These are phyloP conservation scores for Drosophila repletoides DNA, from an alignment of 1,140 invertebrate genomes.

Conservation along the genomic window DNA sequence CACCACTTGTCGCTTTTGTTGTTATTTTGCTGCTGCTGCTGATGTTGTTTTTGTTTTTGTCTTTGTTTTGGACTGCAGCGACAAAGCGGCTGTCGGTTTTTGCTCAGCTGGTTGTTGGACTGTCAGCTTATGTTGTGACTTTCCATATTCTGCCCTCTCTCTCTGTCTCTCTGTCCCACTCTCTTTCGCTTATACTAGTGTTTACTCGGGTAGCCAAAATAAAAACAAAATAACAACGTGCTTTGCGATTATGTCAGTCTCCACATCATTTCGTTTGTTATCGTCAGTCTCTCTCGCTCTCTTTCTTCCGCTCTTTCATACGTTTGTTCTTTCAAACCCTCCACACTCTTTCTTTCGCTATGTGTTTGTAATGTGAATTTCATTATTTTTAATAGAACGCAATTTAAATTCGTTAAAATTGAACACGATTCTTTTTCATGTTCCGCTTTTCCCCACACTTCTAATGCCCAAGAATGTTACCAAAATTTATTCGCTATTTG, in stretches of 20 bases:
- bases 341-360: no score
- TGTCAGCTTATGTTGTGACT: constrained; percentile 39
- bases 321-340: constrained; percentile 29
- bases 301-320: background rate
- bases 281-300: constrained; percentile 20
- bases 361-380: constrained; percentile 32
- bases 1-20: constrained; percentile 69
- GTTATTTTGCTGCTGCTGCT: constrained; percentile 49
- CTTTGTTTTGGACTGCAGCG: constrained; percentile 60
- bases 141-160: constrained; percentile 38
- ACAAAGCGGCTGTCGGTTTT: constrained; percentile 59
- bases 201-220: constrained; percentile 31
- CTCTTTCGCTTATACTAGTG: no score
- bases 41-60: constrained; percentile 40
- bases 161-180: constrained; percentile 1
- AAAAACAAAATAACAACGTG: constrained; percentile 52
- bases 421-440: constrained; percentile 17
- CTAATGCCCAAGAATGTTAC: constrained; percentile 26
- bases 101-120: constrained; percentile 58
- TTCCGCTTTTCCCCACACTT: constrained; percentile 28
- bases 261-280: constrained; percentile 25
- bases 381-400: constrained; percentile 59
- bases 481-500: constrained; percentile 31
- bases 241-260: constrained; percentile 56
- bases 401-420: constrained; percentile 57